Evolutionary conservation across 1,140 invertebrate genomes (phyloP).

Genomic region (Neodiprion pinetum): DNA sequence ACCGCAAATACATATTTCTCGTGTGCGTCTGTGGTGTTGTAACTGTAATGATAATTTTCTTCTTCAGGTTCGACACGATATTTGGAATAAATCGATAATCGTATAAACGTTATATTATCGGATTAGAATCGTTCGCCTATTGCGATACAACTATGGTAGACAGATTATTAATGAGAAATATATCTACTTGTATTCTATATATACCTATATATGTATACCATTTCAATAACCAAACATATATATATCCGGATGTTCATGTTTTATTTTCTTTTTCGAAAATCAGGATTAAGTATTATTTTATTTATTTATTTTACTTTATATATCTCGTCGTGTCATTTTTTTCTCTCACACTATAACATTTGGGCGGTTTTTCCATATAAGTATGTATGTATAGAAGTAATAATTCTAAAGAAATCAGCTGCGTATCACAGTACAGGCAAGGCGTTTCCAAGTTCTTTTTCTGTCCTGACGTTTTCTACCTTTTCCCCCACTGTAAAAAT

Average conservation of each 20-base stretch:
- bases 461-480: background rate
- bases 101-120: too few relatives aligned
- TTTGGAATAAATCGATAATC: too few relatives aligned
- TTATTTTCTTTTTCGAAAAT: constrained; percentile 11
- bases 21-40: too few relatives aligned
- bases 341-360: background rate
- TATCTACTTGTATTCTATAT: constrained; percentile 8
- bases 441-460: background rate
- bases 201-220: constrained; percentile 21
- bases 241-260: constrained; percentile 19
- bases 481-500: too few relatives aligned
- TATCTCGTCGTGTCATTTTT: constrained; percentile 3
- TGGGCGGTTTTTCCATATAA: constrained; percentile 2
- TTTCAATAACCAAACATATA: constrained; percentile 14
- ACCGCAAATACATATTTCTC: background rate
- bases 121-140: too few relatives aligned
- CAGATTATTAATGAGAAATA: constrained; percentile 1
- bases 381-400: too few relatives aligned
- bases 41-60: too few relatives aligned
- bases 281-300: constrained; percentile 11
- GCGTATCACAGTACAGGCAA: background rate
- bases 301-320: constrained; percentile 21
- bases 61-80: too few relatives aligned
- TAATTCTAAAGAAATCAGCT: background rate
- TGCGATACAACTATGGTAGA: too few relatives aligned